Base-by-base conservation (phyloP, 1,140 invertebrate species). In the Nixonia krombeini region DNA sequence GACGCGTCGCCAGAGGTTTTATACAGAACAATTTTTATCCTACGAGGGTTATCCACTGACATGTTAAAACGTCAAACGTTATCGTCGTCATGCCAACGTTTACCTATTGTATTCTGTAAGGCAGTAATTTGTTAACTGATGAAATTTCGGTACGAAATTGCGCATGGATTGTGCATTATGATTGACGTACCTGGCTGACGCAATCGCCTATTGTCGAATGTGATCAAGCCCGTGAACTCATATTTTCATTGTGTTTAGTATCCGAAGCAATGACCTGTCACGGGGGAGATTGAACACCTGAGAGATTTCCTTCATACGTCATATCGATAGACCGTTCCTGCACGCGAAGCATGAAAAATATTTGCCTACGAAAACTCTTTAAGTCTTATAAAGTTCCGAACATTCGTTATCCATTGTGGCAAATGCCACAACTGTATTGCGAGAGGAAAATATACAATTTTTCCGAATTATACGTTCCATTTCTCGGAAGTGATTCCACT, bases 251-350 rank as follows among this genome's bases (percentile, higher is more conserved):
- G 37, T 16, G 45, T 29, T 25, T 12, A 17, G 23, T 51, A 47
- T 47, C 13, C 15, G 15, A 50, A 50, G 51, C 57, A 65, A 65
- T 57, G 44, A 65, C 62, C 53, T 66, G 55, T 66, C 62, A 38
- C 28, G 42, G 46, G 8, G 23, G 40, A 53, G 49, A 66, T 58
- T 58, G 62, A 66, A 66, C 55, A 55, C 29, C 16, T 53, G 50
- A 59, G 49, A 55, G 50, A 58, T 65, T 58, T 66, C 44, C 47
- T 44, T 55, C 55, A 55, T 50, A 53, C 26, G 8, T 42, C 55
- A 21, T 49, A 66, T 58, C 50, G 55, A 59, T 50, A 45, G 17
- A 49, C 37, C 58, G 49, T 55, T 55, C 50, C 38, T 38, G 5
- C 21, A 33, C 15, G 41, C 51, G 40, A 41, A 21, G 35, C 35